These are phyloP conservation scores for Sphinx pinastri DNA, from an alignment of 2,888 invertebrate species.

Conservation along the genomic window DNA sequence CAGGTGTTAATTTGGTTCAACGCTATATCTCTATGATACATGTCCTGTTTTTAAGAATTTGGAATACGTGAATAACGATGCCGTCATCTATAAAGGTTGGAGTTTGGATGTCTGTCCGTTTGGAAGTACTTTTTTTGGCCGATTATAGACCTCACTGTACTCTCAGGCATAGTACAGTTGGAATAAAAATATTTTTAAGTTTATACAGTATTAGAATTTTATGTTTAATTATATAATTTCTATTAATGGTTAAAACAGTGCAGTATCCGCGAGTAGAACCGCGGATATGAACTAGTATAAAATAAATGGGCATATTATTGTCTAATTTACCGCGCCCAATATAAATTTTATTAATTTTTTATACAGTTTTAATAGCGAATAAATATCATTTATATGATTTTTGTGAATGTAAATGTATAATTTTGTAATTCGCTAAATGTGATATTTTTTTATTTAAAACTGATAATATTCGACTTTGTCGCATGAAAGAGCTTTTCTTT, in stretches of 20 bases:
- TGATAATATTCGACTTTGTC: too few species aligned
- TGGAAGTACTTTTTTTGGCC: not conserved
- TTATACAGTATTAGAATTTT: too few species aligned
- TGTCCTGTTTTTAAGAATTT: constrained; percentile 14
- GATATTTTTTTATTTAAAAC: not conserved
- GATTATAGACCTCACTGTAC: too few species aligned
- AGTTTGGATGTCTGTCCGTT: not conserved
- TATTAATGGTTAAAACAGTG: not conserved
- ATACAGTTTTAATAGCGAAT: constrained; percentile 1
- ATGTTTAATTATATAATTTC: too few species aligned
- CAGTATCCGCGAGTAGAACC: not conserved
- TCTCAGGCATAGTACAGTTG: too few species aligned
- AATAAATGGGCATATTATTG: not conserved
- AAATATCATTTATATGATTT: constrained; percentile 3
- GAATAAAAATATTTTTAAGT: too few species aligned
- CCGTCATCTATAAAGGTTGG: not conserved
- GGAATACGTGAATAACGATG: constrained; percentile 7
- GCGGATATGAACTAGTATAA: not conserved
- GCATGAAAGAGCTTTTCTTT: too few species aligned
- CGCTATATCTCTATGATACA: not conserved
- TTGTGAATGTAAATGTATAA: not conserved
- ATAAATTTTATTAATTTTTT: not conserved
- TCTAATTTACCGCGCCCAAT: not conserved
- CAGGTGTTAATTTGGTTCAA: constrained; percentile 3
- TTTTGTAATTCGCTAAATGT: not conserved